Evolutionary conservation across 2,113 vertebrate genomes (phyloP).

Genomic region (Catharus fuscescens): DNA sequence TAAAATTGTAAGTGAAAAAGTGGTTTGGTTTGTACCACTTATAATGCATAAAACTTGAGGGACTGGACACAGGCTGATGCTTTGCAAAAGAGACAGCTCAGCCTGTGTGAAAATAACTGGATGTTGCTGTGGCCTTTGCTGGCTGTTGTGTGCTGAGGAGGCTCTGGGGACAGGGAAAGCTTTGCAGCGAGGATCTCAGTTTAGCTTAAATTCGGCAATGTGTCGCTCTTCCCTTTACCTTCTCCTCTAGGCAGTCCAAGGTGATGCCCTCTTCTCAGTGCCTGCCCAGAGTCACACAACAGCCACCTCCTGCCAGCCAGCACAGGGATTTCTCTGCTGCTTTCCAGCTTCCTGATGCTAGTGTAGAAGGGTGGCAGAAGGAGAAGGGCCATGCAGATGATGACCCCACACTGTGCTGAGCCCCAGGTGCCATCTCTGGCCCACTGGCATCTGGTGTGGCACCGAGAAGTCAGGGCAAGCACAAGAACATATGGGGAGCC

Average conservation of each 20-base stretch:
- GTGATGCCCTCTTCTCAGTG: neutral
- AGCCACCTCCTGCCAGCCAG: neutral
- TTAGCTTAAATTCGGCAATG: slow-evolving; percentile 30
- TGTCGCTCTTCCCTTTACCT: neutral
- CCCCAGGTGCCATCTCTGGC: neutral
- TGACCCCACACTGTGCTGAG: neutral
- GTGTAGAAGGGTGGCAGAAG: neutral
- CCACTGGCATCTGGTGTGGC: slow-evolving; percentile 26
- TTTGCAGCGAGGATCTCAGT: neutral
- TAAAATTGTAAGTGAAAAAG: neutral
- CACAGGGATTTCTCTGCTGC: slow-evolving; percentile 16
- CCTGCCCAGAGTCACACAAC: neutral
- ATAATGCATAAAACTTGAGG: neutral
- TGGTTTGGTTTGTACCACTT: neutral
- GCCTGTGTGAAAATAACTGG: neutral
- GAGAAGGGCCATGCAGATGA: slow-evolving; percentile 3
- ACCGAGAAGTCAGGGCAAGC: neutral
- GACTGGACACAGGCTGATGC: neutral
- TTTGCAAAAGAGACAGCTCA: neutral
- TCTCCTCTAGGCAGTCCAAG: slow-evolving; percentile 9
- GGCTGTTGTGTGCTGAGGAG: neutral
- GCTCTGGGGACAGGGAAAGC: neutral
- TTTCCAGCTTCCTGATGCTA: neutral
- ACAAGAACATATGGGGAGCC: neutral
- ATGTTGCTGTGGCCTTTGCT: neutral